Conservation (phyloP, 2,888 invertebrate genomes). For the Chesias legatella region DNA sequence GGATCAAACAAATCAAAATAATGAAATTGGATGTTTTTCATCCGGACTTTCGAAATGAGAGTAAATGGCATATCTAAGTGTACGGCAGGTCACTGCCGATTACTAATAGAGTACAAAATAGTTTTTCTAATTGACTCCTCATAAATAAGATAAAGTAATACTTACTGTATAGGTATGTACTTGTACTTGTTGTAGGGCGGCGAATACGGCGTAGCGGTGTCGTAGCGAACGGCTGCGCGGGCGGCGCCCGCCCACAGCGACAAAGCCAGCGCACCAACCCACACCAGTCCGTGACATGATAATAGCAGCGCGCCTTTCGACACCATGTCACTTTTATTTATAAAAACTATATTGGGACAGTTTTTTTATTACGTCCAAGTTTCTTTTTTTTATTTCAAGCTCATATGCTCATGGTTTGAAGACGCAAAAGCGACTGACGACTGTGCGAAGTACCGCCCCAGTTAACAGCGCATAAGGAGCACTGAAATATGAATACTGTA, state of each 20-base stretch:
- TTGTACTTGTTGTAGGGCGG: conserved; percentile 57
- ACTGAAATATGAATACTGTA: conserved; percentile 62
- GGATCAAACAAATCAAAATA: no score
- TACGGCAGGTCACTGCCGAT: no score
- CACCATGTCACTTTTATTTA: conserved; percentile 40
- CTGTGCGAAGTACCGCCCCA: conserved; percentile 46
- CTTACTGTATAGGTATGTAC: conserved; percentile 70
- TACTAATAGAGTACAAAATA: no score
- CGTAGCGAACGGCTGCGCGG: conserved; percentile 54
- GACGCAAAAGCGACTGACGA: conserved; percentile 54
- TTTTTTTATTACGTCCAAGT: neutral
- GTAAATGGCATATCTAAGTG: no score
- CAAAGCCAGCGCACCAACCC: conserved; percentile 48
- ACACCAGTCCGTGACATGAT: conserved; percentile 56
- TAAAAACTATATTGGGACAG: conserved; percentile 3
- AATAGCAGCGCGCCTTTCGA: conserved; percentile 47
- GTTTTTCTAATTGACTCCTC: neutral
- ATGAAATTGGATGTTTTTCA: no score
- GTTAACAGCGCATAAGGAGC: conserved; percentile 63
- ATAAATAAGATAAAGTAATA: conserved; percentile 25
- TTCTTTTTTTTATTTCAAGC: conserved; percentile 15
- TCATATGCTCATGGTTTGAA: conserved; percentile 45
- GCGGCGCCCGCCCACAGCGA: conserved; percentile 63
- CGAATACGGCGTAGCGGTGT: conserved; percentile 67
- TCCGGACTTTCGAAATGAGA: no score